A percentile compares a stretch with the other conserved stretches of the same genome.
Conservation (phyloP, 2,113 vertebrate species). For the Dicentrarchus labrax region DNA sequence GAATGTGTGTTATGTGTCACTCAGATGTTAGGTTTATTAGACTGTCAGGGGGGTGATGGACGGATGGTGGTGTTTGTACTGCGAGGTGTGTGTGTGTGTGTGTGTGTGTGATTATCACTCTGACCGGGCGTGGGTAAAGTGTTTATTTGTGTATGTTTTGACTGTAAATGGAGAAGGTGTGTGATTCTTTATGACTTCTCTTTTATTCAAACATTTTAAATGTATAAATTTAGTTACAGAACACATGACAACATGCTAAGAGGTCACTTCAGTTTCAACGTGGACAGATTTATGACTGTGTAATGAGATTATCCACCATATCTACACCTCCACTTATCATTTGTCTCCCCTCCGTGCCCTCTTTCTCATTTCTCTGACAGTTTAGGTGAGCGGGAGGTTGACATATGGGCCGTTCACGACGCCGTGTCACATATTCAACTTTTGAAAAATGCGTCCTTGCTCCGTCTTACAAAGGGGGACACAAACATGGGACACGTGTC, state of each 20-base stretch:
- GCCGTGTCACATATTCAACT: constrained; percentile 21
- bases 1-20: constrained; percentile 81
- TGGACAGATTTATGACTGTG: constrained; percentile 30
- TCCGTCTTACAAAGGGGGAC: background rate
- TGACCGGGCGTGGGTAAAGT: background rate
- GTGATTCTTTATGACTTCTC: background rate
- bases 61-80: constrained; percentile 36
- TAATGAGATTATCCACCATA: constrained; percentile 34
- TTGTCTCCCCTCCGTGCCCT: background rate
- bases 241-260: background rate
- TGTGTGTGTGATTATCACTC: background rate
- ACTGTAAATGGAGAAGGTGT: background rate
- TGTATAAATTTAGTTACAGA: background rate
- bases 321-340: background rate
- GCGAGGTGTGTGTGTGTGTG: constrained; percentile 27
- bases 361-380: constrained; percentile 11
- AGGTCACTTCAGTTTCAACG: constrained; percentile 7
- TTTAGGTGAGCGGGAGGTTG: constrained; percentile 18
- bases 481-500: background rate
- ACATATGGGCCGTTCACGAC: constrained; percentile 15
- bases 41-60: constrained; percentile 72
- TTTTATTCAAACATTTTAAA: background rate
- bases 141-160: background rate
- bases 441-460: constrained; percentile 10
- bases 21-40: constrained; percentile 77